These are phyloP conservation scores for Venusia cambrica DNA, from an alignment of 2,888 invertebrate genomes.

Conservation along the genomic window DNA sequence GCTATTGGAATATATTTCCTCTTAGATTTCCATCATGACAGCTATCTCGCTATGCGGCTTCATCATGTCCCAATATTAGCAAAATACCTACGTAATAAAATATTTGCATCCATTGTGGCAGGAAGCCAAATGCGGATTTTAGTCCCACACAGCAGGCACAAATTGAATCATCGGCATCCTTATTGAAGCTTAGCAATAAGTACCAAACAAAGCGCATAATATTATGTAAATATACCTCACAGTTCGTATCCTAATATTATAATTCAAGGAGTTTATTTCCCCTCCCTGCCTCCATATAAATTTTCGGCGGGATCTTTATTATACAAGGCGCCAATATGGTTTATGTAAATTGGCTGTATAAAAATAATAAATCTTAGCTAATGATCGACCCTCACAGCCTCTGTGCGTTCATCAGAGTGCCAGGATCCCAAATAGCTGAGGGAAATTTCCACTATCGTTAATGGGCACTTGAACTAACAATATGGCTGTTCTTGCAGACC, in stretches of 20 bases:
- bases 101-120: constrained; percentile 5
- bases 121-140: constrained; percentile 9
- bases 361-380: constrained; percentile 29
- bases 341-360: constrained; percentile 21
- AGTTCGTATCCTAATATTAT: constrained; percentile 16
- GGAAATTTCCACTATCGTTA: constrained; percentile 20
- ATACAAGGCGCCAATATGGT: constrained; percentile 15
- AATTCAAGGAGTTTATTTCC: constrained; percentile 15
- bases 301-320: constrained; percentile 14
- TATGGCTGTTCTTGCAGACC: constrained; percentile 15
- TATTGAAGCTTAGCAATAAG: constrained; percentile 11
- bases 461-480: constrained; percentile 17
- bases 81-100: constrained; percentile 9
- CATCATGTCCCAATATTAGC: constrained; percentile 3
- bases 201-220: constrained; percentile 14
- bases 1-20: no score
- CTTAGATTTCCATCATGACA: no score
- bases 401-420: constrained; percentile 22
- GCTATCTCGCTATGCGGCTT: no score
- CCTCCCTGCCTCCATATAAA: constrained; percentile 13
- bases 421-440: constrained; percentile 21
- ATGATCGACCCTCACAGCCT: constrained; percentile 28
- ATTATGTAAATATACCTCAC: constrained; percentile 16
- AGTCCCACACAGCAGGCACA: constrained; percentile 10
- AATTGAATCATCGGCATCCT: constrained; percentile 12